Conservation (phyloP, 2,113 vertebrate genomes). For the Syrmaticus mikado region DNA sequence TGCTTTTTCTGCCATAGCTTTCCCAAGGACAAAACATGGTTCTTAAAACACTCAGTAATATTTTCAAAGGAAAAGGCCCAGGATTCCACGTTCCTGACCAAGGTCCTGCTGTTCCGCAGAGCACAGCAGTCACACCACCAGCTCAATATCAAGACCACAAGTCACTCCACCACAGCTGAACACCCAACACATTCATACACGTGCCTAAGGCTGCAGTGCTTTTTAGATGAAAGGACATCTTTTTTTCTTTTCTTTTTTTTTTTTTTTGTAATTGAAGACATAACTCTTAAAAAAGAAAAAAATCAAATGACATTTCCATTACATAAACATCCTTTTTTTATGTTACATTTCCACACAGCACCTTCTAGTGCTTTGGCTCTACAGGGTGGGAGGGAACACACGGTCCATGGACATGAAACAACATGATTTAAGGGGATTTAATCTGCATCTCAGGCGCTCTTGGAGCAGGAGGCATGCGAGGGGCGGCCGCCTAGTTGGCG, state of each 20-base stretch:
- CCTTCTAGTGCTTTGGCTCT: neutral
- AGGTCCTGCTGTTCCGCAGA: neutral
- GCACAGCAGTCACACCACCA: neutral
- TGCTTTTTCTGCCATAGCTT: neutral
- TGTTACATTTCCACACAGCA: neutral
- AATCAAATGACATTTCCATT: neutral
- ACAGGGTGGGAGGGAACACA: neutral
- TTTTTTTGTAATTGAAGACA: neutral
- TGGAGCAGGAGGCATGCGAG: neutral
- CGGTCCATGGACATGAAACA: neutral
- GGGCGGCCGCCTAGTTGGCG: accelerated
- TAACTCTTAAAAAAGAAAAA: neutral
- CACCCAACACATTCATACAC: accelerated
- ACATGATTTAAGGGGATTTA: neutral
- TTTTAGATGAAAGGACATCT: neutral
- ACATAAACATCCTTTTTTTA: neutral
- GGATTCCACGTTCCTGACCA: neutral
- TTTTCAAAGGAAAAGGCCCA: neutral
- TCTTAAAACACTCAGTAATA: neutral
- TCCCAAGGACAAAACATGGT: neutral
- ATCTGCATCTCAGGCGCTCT: neutral
- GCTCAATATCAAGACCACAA: accelerated
- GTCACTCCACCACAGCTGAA: neutral
- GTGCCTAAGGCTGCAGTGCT: neutral
- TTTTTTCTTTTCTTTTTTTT: no score